Percentiles rank a stretch among this genome's conserved stretches.
Conservation (phyloP, 2,888 invertebrate genomes). For the Ypsolopha sequella region DNA sequence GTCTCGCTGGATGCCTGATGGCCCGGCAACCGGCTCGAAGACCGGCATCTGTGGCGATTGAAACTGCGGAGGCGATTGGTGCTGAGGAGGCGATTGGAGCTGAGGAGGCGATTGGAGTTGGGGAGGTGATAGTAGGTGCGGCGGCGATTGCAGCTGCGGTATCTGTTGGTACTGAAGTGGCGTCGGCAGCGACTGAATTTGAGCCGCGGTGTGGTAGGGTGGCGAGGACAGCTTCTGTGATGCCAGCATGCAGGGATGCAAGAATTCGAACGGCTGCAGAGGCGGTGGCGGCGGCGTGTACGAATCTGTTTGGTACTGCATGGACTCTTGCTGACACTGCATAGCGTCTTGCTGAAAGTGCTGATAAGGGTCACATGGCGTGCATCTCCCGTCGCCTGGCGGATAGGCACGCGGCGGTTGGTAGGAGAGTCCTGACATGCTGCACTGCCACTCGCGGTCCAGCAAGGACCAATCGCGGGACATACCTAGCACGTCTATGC, state of each 20-base stretch:
- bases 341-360: constrained; percentile 17
- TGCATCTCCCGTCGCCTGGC: neutral
- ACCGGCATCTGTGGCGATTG: constrained; percentile 11
- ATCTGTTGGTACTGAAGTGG: too few species aligned
- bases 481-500: constrained; percentile 28
- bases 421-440: neutral
- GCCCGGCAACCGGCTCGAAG: constrained; percentile 11
- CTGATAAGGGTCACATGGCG: constrained; percentile 14
- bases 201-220: too few species aligned
- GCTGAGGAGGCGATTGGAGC: constrained; percentile 8
- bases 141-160: too few species aligned
- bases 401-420: neutral
- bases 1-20: neutral
- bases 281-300: too few species aligned
- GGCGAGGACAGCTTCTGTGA: constrained; percentile 3
- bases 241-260: too few species aligned
- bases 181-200: too few species aligned
- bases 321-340: too few species aligned
- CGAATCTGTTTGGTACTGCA: too few species aligned
- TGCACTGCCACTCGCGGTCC: constrained; percentile 22
- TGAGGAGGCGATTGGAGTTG: too few species aligned
- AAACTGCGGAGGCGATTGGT: constrained; percentile 16
- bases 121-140: too few species aligned
- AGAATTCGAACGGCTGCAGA: neutral
- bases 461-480: constrained; percentile 29